Evolutionary conservation across 2,888 invertebrate species (phyloP).

Genomic region (Geotrupes spiniger): DNA sequence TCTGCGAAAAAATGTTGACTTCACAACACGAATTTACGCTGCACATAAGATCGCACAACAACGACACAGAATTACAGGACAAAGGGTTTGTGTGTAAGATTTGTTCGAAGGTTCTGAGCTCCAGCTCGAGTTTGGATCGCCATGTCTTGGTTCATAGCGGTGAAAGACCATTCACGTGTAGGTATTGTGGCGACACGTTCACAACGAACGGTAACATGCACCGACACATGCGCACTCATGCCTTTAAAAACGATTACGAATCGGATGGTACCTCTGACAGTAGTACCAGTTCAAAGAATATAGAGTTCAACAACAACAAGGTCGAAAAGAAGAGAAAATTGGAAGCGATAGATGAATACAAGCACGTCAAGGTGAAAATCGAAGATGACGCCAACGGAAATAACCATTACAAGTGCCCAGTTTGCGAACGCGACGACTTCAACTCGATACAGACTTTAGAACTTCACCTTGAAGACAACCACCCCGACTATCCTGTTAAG

Average conservation of each 20-base stretch:
- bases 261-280: constrained; percentile 57
- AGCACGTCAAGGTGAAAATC: constrained; percentile 25
- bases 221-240: constrained; percentile 74
- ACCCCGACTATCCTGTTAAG: constrained; percentile 65
- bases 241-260: constrained; percentile 58
- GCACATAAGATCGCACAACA: constrained; percentile 64
- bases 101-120: constrained; percentile 70
- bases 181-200: constrained; percentile 75
- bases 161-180: constrained; percentile 77
- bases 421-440: constrained; percentile 63
- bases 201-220: constrained; percentile 87
- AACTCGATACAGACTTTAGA: constrained; percentile 58
- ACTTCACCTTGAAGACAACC: constrained; percentile 63
- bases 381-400: constrained; percentile 23
- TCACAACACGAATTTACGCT: constrained; percentile 67
- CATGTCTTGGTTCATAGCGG: constrained; percentile 80
- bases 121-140: constrained; percentile 74
- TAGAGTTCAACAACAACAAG: constrained; percentile 48
- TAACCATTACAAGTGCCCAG: constrained; percentile 55
- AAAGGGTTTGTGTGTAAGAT: constrained; percentile 61
- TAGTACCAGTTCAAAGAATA: constrained; percentile 47
- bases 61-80: constrained; percentile 49
- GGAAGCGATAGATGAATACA: constrained; percentile 38
- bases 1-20: constrained; percentile 61
- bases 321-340: constrained; percentile 46